These are phyloP conservation scores for Dermolepida albohirtum DNA, from an alignment of 2,888 invertebrate species.

Conservation along the genomic window DNA sequence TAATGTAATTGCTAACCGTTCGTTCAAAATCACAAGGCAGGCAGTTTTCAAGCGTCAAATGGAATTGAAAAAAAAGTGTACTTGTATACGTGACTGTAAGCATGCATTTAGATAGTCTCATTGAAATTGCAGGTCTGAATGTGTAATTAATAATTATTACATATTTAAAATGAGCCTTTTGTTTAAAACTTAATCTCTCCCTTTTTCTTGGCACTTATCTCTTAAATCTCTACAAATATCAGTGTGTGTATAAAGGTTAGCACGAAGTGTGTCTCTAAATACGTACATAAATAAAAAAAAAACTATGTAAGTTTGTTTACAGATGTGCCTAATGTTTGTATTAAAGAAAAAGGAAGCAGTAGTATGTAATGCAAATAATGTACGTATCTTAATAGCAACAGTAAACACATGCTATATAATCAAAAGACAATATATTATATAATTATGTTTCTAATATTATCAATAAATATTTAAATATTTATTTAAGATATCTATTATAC, in stretches of 20 bases:
- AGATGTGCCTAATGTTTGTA: no score
- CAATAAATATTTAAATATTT: no score
- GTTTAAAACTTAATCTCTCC: constrained; percentile 8
- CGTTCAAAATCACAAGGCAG: constrained; percentile 40
- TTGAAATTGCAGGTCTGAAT: constrained; percentile 40
- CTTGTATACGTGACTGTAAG: constrained; percentile 55
- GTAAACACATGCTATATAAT: no score
- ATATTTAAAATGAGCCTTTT: constrained; percentile 16
- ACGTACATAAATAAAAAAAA: no score
- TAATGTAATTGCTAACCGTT: constrained; percentile 36
- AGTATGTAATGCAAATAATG: no score
- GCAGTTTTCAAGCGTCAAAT: constrained; percentile 42
- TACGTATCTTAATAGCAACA: no score
- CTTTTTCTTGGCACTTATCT: constrained; percentile 20
- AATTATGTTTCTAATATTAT: no score
- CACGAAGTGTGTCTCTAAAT: no score
- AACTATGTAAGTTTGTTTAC: no score
- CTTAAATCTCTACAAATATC: background rate
- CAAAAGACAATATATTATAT: no score
- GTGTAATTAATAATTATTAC: constrained; percentile 24
- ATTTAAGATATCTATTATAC: no score
- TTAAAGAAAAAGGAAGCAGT: no score
- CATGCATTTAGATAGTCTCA: constrained; percentile 48
- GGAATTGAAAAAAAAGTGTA: constrained; percentile 42
- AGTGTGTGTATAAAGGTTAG: constrained; percentile 1